phyloP scores from a whole-genome alignment of 2,113 vertebrate genomes.

The Caracal caracal region DNA sequence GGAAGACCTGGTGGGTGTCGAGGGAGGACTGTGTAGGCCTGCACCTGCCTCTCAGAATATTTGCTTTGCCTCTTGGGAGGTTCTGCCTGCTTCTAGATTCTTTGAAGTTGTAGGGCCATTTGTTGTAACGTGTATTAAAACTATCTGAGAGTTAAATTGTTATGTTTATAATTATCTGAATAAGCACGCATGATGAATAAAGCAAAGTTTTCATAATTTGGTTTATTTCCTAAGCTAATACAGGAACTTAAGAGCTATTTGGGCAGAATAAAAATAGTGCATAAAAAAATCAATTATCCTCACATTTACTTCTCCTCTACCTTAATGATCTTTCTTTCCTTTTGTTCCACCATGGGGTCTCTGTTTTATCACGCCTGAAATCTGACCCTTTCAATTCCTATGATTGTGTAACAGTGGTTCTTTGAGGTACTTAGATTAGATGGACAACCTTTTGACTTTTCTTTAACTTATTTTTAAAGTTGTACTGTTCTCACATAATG shows the following conservation, averaged over 20 bases:
- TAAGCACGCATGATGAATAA: slow-evolving; percentile 31
- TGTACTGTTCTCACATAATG: not conserved
- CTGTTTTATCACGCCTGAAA: slow-evolving; percentile 1
- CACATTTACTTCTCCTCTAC: not conserved
- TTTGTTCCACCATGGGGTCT: not conserved
- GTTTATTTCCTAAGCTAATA: slow-evolving; percentile 63
- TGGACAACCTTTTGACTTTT: not conserved
- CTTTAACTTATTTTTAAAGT: not conserved
- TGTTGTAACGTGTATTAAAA: slow-evolving; percentile 57
- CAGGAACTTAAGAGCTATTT: slow-evolving; percentile 11
- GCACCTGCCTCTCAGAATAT: not conserved
- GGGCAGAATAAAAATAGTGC: slow-evolving; percentile 16
- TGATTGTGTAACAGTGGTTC: not conserved
- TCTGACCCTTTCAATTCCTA: not conserved
- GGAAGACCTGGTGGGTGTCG: not conserved
- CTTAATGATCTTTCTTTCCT: slow-evolving; percentile 14
- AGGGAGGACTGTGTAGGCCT: not conserved
- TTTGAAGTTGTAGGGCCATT: not conserved
- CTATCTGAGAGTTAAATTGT: slow-evolving; percentile 19
- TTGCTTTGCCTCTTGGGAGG: not conserved
- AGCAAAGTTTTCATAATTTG: slow-evolving; percentile 21
- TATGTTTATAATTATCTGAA: slow-evolving; percentile 54
- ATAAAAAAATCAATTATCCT: slow-evolving; percentile 31
- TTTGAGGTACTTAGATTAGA: not conserved
- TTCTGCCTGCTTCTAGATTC: not conserved